Evolutionary conservation across 2,113 vertebrate genomes (phyloP), one percentile per base, ranked within the genome.

Genomic region (Vulpes lagopus): DNA sequence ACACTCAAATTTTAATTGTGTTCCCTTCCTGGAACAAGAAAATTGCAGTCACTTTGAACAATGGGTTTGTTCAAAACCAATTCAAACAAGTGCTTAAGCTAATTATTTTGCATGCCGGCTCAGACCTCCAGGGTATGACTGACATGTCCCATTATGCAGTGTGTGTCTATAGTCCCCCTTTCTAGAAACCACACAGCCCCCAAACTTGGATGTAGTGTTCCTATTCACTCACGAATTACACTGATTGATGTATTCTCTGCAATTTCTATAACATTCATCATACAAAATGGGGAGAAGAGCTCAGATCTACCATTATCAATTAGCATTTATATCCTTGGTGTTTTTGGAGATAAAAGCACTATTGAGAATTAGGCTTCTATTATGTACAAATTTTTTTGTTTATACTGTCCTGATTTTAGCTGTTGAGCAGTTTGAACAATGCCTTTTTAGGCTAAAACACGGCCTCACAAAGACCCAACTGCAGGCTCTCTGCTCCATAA

Each of bases 41-140:
- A 65, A 64, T 79, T 60, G 19, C 11, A 83, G 14, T 73, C 14
- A 64, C 43, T 96, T 64, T 86, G 32, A 95, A 83, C 51, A 88
- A 92, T 76, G 71, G 0, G 30, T 32, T 94, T 97, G 12, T 85
- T 91, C 19, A 88, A 83, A 97, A 94, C 4, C 43, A 87, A 19
- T 71, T 95, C 25, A 67, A 94, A 23, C 30, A 92, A 93, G 53
- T 80, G 32, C 49, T 65, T 91, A 59, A 76, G 12, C 49, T 59
- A 81, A 95, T 83, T 74, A 89, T 27, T 95, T 92, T 90, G 17
- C 17, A 73, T 20, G 14, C 35, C 43, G 79, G 27, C 23, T 86
- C 20, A 89, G 59, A 19, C 12, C 20, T 38, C 38, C 59, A 57
- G 55, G 30, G 11, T 64, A 43, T 11, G 6, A 11, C 49, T 74